These are phyloP conservation scores for Haemorhous mexicanus DNA, from an alignment of 2,113 vertebrate species.

Conservation along the genomic window DNA sequence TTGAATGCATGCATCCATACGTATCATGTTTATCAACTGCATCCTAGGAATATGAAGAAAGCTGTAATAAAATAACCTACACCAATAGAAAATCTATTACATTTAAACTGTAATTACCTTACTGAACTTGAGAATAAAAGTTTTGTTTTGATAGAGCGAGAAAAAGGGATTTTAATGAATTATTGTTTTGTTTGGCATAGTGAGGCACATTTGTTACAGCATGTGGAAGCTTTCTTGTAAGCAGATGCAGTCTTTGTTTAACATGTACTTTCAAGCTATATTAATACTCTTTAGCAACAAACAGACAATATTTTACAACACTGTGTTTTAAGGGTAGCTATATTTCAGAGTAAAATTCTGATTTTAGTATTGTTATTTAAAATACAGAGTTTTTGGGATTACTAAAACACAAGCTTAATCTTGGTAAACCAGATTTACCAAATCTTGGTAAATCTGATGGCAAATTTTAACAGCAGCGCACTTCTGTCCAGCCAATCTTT, in stretches of 20 bases:
- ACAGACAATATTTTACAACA: not conserved
- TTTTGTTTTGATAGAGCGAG: not conserved
- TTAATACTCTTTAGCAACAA: not conserved
- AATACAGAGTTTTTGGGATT: not conserved
- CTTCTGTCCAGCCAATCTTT: not conserved
- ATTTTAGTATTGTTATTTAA: not conserved
- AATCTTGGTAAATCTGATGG: too few species aligned
- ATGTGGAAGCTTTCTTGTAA: not conserved
- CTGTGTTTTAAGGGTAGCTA: not conserved
- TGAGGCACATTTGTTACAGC: not conserved
- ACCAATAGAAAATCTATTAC: not conserved
- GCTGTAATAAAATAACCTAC: not conserved
- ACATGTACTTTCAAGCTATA: not conserved
- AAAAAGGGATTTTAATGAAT: not conserved
- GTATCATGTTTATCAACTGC: not conserved
- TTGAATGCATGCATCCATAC: not conserved
- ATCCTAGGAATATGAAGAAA: not conserved
- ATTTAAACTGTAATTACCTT: not conserved
- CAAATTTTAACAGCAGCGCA: not conserved
- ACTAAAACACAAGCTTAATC: not conserved
- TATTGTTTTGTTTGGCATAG: not conserved
- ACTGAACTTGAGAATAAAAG: not conserved
- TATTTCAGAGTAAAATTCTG: not conserved
- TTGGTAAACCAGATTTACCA: not conserved
- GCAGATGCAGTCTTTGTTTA: not conserved